These are phyloP conservation scores for Cherax quadricarinatus DNA, from an alignment of 1,140 invertebrate genomes.

Conservation along the genomic window DNA sequence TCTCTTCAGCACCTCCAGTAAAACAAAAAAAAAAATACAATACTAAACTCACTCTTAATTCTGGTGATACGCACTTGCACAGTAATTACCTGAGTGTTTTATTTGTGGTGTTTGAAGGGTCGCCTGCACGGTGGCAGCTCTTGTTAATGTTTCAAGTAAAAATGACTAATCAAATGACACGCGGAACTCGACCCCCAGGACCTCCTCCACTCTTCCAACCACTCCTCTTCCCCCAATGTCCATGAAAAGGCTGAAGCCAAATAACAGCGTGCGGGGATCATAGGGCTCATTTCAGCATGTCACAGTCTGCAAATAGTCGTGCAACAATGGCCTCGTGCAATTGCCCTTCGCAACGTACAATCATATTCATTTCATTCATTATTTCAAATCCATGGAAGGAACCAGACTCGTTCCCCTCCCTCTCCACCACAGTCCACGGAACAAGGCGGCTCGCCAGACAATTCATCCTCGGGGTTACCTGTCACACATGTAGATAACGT, in stretches of 20 bases:
- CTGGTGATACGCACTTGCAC: too few relatives aligned
- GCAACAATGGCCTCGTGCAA: constrained; percentile 48
- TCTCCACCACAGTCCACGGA: background rate
- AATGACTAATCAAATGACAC: constrained; percentile 16
- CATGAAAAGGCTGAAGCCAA: constrained; percentile 22
- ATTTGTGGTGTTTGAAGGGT: too few relatives aligned
- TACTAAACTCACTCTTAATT: too few relatives aligned
- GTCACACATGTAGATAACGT: too few relatives aligned
- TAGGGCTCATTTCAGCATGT: constrained; percentile 4
- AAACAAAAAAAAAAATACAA: too few relatives aligned
- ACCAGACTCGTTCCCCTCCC: background rate
- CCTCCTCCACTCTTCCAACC: background rate
- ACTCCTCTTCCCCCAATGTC: background rate
- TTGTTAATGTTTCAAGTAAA: constrained; percentile 27
- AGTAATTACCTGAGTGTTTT: too few relatives aligned
- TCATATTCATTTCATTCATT: constrained; percentile 68
- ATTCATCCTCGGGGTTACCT: too few relatives aligned
- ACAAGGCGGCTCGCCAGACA: background rate
- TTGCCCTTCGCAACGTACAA: constrained; percentile 57
- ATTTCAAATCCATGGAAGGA: constrained; percentile 52
- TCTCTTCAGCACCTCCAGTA: too few relatives aligned
- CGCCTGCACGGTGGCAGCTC: background rate
- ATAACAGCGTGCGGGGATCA: background rate
- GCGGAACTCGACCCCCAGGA: too few relatives aligned
- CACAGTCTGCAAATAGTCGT: constrained; percentile 9